Evolutionary conservation across 2,113 vertebrate genomes (phyloP).

Genomic region (Pelecanus crispus): DNA sequence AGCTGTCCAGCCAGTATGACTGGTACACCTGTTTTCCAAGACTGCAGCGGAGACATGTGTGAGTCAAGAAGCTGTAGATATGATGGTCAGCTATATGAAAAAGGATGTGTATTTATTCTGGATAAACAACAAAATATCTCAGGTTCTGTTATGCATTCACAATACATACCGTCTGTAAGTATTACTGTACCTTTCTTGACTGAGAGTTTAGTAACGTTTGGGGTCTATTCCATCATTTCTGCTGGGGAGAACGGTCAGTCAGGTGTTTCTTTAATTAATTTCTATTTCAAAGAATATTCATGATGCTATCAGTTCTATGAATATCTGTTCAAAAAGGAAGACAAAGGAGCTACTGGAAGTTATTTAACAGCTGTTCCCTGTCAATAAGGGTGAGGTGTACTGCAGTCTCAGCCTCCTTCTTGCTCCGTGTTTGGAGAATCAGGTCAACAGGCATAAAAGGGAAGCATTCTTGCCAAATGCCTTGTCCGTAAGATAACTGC

Average conservation of each 20-base stretch:
- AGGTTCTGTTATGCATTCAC: constrained; percentile 68
- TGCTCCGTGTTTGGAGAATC: background rate
- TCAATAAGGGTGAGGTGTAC: background rate
- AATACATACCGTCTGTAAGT: constrained; percentile 65
- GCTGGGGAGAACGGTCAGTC: background rate
- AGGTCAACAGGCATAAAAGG: background rate
- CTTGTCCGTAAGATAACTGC: background rate
- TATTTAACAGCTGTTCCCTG: background rate
- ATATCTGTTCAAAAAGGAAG: background rate
- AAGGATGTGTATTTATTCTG: constrained; percentile 62
- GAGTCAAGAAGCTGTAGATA: background rate
- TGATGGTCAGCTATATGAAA: constrained; percentile 39
- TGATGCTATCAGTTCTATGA: background rate
- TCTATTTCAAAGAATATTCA: background rate
- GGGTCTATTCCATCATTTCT: background rate
- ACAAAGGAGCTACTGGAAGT: background rate
- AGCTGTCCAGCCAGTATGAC: constrained; percentile 60
- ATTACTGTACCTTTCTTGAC: background rate
- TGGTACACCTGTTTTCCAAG: constrained; percentile 2
- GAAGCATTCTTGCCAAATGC: background rate
- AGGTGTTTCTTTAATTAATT: background rate
- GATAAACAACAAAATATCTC: constrained; percentile 4
- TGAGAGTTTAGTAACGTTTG: background rate
- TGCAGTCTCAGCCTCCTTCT: background rate
- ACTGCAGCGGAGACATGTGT: background rate